Percentiles rank a stretch among this genome's conserved stretches.
Evolutionary conservation across 1,140 invertebrate species (phyloP).

Genomic region (Danaus melanippus): DNA sequence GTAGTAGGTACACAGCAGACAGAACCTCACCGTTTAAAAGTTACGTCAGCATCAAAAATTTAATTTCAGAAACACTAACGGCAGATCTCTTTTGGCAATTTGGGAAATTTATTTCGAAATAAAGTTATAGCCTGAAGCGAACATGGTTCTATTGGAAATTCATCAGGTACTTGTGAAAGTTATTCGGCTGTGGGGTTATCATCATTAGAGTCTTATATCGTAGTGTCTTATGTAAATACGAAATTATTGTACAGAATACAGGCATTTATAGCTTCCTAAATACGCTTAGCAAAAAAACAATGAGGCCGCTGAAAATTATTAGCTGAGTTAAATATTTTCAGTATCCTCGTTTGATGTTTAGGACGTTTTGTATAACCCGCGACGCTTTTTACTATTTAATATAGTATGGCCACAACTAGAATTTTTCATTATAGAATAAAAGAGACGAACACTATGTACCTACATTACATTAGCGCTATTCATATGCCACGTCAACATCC

Average conservation of each 20-base stretch:
- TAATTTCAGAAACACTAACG: conserved; percentile 65
- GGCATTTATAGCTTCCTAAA: conserved; percentile 25
- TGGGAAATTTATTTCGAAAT: conserved; percentile 44
- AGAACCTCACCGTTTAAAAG: too few species aligned
- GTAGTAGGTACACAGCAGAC: too few species aligned
- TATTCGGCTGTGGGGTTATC: conserved; percentile 43
- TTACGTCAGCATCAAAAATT: conserved; percentile 25
- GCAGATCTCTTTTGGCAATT: conserved; percentile 54
- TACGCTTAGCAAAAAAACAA: conserved; percentile 23
- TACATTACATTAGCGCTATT: conserved; percentile 13
- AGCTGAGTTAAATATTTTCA: conserved; percentile 11
- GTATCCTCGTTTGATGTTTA: conserved; percentile 20
- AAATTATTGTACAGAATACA: conserved; percentile 4
- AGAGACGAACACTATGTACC: conserved; percentile 14
- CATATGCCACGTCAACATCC: conserved; percentile 11
- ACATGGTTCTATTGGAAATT: conserved; percentile 63
- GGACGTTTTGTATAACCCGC: conserved; percentile 23
- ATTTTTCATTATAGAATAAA: conserved; percentile 17
- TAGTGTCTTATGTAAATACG: conserved; percentile 15
- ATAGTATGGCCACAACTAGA: conserved; percentile 31
- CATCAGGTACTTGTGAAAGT: conserved; percentile 53
- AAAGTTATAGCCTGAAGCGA: conserved; percentile 40
- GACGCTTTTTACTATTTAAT: conserved; percentile 19
- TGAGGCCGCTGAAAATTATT: conserved; percentile 22
- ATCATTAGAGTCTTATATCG: conserved; percentile 21